Evolutionary conservation across 2,888 invertebrate genomes (phyloP), one percentile per base, ranked within the genome.

Genomic region (Malthinus seriepunctatus): DNA sequence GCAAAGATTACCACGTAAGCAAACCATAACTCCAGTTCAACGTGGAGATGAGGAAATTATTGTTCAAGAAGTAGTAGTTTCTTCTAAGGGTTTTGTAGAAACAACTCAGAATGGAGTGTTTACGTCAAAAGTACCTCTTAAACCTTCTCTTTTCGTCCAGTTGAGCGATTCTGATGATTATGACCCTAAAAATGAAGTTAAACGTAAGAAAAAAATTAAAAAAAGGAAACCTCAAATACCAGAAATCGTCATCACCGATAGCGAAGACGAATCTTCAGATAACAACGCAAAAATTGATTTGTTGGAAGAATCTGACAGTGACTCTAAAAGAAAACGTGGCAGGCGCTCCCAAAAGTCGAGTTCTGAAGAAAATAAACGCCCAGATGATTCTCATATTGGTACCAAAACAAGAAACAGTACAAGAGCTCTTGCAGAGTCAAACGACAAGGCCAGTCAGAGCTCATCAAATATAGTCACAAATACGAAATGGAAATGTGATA

Each of bases 1-100:
- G 55, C 68, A 70, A 32, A 65, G 78, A 49, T 64, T 77, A 45
- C 79, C 79, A 1, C 69, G 79, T 31, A 79, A 79, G 62, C 79
- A 79, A 64, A 70, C 75, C 51, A 79, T 79, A 10, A 76, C 74
- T 65, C 77, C 78, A 3, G 71, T 77, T n/a, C 66, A 72, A 50
- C 72, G 76, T 11, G 65, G 69, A 5, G 73, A 76, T 49, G 78
- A 78, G 62, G 78, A 79, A 63, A 78, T 79, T 44, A 75, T 78
- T 4, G 76, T 78, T 2, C 72, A 78, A 57, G 76, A 77, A 64
- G 76, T 78, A 3, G 73, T 76, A 49, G 74, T 78, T 7, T 73
- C 73, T 33, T 74, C 75, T 1, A 74, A 71, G 56, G 75, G 76
- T 47, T 74, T 73, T 56, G 63, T 78, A 7, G 74, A 77, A 51